Evolutionary conservation across 2,888 invertebrate species (phyloP).

Genomic region (Lepidocyrtoides sp.): DNA sequence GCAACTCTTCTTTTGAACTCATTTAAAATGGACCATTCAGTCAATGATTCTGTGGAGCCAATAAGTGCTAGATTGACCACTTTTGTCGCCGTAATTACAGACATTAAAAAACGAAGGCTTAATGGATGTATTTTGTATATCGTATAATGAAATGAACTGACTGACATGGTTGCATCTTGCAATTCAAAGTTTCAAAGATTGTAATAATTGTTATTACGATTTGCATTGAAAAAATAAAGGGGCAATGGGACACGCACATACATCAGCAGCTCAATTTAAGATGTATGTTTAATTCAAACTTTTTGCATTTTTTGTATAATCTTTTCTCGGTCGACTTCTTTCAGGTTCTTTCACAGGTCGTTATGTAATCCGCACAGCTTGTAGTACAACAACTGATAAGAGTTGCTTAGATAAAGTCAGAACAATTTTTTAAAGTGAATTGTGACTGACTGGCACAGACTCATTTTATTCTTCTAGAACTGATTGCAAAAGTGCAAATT

Average conservation of each 20-base stretch:
- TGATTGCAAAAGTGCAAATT: conserved; percentile 1
- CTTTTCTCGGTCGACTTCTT: neutral
- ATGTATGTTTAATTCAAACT: neutral
- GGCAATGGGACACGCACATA: conserved; percentile 53
- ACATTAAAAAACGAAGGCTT: neutral
- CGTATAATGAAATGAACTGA: neutral
- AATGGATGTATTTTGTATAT: neutral
- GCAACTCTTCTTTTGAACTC: neutral
- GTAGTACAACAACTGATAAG: neutral
- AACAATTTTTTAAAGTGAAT: no score
- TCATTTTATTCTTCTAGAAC: no score
- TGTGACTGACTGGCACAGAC: neutral
- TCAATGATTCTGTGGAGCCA: neutral
- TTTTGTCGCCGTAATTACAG: neutral
- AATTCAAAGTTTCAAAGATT: neutral
- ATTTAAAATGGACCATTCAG: neutral
- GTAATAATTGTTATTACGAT: neutral
- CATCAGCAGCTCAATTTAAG: neutral
- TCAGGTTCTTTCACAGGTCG: conserved; percentile 42
- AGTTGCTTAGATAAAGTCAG: neutral
- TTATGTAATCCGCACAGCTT: neutral
- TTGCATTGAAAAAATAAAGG: conserved; percentile 22
- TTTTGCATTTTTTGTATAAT: neutral
- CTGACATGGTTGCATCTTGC: conserved; percentile 17
- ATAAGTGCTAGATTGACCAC: no score